Evolutionary conservation across 2,797 vertebrate species (phyloP), one percentile per base, ranked within the genome.

Genomic region (Sebastes cheni): DNA sequence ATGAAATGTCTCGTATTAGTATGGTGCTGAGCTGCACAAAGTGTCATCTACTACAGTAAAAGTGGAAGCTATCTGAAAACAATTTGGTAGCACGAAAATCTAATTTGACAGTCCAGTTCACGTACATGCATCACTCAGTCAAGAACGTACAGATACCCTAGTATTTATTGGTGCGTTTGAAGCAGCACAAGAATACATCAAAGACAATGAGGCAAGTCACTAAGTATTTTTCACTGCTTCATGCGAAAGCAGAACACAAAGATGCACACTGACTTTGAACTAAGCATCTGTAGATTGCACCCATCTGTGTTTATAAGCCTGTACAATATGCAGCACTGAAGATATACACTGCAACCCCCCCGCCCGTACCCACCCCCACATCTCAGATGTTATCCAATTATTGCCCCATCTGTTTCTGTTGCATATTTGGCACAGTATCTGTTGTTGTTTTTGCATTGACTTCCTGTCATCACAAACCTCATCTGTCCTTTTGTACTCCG

Each of bases 171-270:
- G 88, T 89, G 91, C 83, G 42, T 90, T 92, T 89, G 87, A 94
- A 94, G 93, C 91, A 92, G 92, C 91, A 95, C 94, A 94, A 88
- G 79, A 92, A 94, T 91, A 95, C 94, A 95, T 93, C 91, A 93
- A 93, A 91, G 83, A 95, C 93, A 93, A 92, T 88, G 91, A 95
- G 90, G 90, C 91, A 83, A 93, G 91, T 89, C 90, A 92, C 92
- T 90, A 94, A 86, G 81, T 91, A 86, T 81, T 91, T 94, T 90
- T 92, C 81, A 92, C 93, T 93, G 93, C 91, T 94, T 93, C 96
- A 96, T 96, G 95, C 95, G 81, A 95, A 92, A 94, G 94, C 94
- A 95, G 91, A 92, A 93, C 93, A 95, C 90, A 93, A 92, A 92
- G 89, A 93, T 90, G 94, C 93, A 93, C 91, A 88, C 83, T 84